Base-by-base conservation (phyloP, 2,113 vertebrate genomes). In the Mastomys coucha region DNA sequence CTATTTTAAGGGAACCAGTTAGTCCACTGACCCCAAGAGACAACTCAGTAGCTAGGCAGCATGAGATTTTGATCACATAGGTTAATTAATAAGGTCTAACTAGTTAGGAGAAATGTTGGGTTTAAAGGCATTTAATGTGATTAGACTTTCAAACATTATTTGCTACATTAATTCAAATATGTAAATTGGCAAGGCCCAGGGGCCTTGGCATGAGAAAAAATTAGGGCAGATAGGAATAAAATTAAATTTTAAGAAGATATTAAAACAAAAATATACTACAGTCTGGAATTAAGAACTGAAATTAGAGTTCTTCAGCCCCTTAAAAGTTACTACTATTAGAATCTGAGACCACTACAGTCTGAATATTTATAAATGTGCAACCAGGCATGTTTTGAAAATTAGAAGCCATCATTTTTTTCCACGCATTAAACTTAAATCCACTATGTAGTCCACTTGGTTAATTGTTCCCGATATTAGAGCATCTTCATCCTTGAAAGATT, bases 151-250 rank as follows among this genome's bases (percentile, higher is more conserved):
- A 96, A 97, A 97, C 85, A 93, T 96, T 97, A 97, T 94, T 93
- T 96, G 91, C 91, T 82, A 92, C 65, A 97, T 97, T 97, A 95
- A 97, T 97, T 98, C 97, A 96, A 90, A 92, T 89, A 96, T 91
- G 88, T 72, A 97, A 98, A 97, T 96, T 95, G 58, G n/a, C 76
- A 88, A 63, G 92, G 70, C 88, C 75, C 88, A 96, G 95, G 63
- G 39, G 60, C 81, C 84, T 86, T 93, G 24, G 14, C 67, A 92
- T 78, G 49, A 33, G 91, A 60, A 95, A 95, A 92, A 76, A 42
- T 53, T 28, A 92, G 51, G 22, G 60, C 58, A 95, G 65, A 96
- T 86, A 95, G 69, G 60, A 93, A 93, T 96, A 92, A 94, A 93
- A 97, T 97, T 96, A 96, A 96, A 95, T 65, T 97, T 97, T 91